Evolutionary conservation across 2,113 vertebrate genomes (phyloP).

Genomic region (Oryzias melastigma): DNA sequence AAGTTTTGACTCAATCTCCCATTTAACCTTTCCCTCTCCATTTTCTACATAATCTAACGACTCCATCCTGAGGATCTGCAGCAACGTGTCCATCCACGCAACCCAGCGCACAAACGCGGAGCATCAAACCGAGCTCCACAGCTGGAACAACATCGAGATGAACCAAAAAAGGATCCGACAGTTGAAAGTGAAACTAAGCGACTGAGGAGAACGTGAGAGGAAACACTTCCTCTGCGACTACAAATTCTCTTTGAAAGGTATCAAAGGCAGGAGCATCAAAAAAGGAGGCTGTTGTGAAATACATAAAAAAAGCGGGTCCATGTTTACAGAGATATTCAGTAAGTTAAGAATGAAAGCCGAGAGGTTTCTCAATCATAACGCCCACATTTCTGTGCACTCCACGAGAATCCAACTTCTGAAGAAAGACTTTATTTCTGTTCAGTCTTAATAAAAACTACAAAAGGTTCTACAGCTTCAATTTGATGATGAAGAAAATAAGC

Average conservation of each 20-base stretch:
- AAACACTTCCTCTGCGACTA: constrained; percentile 73
- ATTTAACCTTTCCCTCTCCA: too few relatives aligned
- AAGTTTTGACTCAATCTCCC: too few relatives aligned
- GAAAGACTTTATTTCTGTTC: too few relatives aligned
- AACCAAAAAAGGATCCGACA: constrained; percentile 41
- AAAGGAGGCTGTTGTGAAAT: constrained; percentile 61
- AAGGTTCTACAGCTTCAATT: too few relatives aligned
- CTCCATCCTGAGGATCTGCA: constrained; percentile 23
- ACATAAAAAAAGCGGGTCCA: constrained; percentile 38
- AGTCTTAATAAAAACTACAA: too few relatives aligned
- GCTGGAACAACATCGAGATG: constrained; percentile 30
- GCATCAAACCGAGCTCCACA: constrained; percentile 4
- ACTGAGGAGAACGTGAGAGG: constrained; percentile 67
- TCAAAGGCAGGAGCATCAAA: constrained; percentile 45
- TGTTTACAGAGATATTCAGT: constrained; percentile 48
- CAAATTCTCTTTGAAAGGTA: constrained; percentile 66
- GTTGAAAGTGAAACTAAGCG: constrained; percentile 56
- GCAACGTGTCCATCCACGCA: neutral
- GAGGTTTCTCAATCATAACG: constrained; percentile 20
- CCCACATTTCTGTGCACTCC: too few relatives aligned
- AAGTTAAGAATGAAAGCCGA: constrained; percentile 33
- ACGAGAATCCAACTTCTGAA: too few relatives aligned
- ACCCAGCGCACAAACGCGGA: too few relatives aligned
- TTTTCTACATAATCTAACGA: constrained; percentile 12
- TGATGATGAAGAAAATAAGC: too few relatives aligned